Conservation (phyloP, 2,113 vertebrate species). For the Ameiurus melas region DNA sequence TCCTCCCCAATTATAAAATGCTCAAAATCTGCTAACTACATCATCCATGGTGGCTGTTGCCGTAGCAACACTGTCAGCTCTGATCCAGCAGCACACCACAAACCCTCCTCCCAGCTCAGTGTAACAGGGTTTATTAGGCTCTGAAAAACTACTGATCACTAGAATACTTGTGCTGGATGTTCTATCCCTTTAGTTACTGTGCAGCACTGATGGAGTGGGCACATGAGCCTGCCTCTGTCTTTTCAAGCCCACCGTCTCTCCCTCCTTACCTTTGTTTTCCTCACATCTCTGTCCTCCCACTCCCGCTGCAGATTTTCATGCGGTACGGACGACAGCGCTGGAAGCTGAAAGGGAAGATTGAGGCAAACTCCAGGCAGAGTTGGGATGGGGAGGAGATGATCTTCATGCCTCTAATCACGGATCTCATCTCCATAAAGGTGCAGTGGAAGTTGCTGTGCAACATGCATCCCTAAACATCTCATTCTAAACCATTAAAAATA, state of each 20-base stretch:
- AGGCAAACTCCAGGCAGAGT: constrained; percentile 94
- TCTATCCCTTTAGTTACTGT: constrained; percentile 12
- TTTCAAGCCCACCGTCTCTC: not conserved
- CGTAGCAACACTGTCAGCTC: constrained; percentile 45
- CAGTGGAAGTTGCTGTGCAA: not conserved
- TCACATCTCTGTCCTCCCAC: constrained; percentile 5
- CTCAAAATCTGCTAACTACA: constrained; percentile 33
- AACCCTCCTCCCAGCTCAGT: not conserved
- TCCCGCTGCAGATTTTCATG: constrained; percentile 87
- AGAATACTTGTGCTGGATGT: constrained; percentile 1
- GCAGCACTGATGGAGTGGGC: not conserved
- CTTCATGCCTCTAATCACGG: constrained; percentile 89
- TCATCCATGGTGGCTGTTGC: constrained; percentile 42
- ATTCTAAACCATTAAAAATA: not conserved
- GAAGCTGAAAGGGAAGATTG: constrained; percentile 96
- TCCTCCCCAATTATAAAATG: constrained; percentile 31
- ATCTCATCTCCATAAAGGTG: constrained; percentile 98
- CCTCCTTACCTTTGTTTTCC: not conserved
- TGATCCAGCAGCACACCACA: constrained; percentile 19
- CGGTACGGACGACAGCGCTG: constrained; percentile 93
- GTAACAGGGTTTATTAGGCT: constrained; percentile 25
- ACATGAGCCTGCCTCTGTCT: constrained; percentile 3
- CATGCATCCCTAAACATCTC: no score
- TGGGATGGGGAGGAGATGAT: constrained; percentile 96
- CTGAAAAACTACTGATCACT: constrained; percentile 20